Evolutionary conservation across 2,113 vertebrate genomes (phyloP), one percentile per base, ranked within the genome.

Genomic region (Crotophaga sulcirostris): DNA sequence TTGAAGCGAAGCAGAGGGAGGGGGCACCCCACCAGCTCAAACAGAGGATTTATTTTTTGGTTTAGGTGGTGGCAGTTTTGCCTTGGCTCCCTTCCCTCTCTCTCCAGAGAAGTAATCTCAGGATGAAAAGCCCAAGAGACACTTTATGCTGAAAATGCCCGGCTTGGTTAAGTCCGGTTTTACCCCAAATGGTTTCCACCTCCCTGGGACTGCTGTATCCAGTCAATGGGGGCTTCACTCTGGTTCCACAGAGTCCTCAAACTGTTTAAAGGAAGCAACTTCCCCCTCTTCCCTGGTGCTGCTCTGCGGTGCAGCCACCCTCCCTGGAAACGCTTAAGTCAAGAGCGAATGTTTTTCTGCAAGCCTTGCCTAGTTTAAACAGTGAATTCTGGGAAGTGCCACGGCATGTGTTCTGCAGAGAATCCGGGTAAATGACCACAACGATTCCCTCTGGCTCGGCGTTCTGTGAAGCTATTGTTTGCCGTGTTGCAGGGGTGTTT

Each of bases 391-490:
- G 96, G 96, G 94, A 96, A 95, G 84, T 42, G 69, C 89, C 69
- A 13, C 87, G 77, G 89, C 94, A 91, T 91, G 42, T 95, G 96
- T 91, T 97, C 73, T 93, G 94, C 91, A 96, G 96, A 64, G 87
- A 82, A 79, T 82, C 91, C 52, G n/a, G 52, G 80, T 26, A 64
- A 90, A 93, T 97, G 96, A 95, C 95, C 96, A 97, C 96, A 97
- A 89, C 18, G 87, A 87, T 95, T 94, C 95, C 94, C 95, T 60
- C 96, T 82, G 93, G 95, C 95, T 95, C 34, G 8, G 2, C 79
- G 93, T 84, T 97, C 93, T 93, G 93, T 93, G 94, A 94, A 96
- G 91, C 90, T 93, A 96, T 96, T 97, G 93, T 96, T 96, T 90
- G 95, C 90, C 64, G 55, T 92, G 96, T 87, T 94, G 92, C 86